Conservation (phyloP, 2,888 invertebrate genomes). For the Hemithea aestivaria region DNA sequence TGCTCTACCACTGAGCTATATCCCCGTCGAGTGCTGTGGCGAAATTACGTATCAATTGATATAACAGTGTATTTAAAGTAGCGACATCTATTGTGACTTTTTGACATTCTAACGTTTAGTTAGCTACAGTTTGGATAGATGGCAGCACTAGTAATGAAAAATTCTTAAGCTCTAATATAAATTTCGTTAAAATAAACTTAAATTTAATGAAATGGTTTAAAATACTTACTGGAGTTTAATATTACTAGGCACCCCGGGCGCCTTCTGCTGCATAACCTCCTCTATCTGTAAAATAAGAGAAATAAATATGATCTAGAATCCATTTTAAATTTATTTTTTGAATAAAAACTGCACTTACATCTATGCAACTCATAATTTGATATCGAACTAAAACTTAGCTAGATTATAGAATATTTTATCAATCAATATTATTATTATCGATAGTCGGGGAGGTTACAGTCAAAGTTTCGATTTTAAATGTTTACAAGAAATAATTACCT, state of each 20-base stretch:
- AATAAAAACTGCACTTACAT: slow-evolving; percentile 20
- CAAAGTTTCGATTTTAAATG: too few relatives aligned
- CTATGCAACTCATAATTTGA: slow-evolving; percentile 22
- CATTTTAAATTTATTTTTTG: too few relatives aligned
- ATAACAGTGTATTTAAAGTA: slow-evolving; percentile 7
- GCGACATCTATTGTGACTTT: slow-evolving; percentile 33
- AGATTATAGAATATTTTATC: slow-evolving; percentile 14
- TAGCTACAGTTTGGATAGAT: slow-evolving; percentile 35
- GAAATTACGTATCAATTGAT: slow-evolving; percentile 36
- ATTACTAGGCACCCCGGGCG: slow-evolving; percentile 69
- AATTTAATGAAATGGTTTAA: slow-evolving; percentile 18
- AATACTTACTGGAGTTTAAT: slow-evolving; percentile 56
- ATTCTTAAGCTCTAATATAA: neutral
- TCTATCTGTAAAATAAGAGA: slow-evolving; percentile 49
- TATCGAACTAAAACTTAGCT: slow-evolving; percentile 11
- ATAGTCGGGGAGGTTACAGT: too few relatives aligned
- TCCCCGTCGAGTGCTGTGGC: slow-evolving; percentile 34
- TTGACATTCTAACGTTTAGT: slow-evolving; percentile 2
- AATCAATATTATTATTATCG: neutral
- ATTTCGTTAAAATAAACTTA: neutral
- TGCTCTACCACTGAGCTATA: slow-evolving; percentile 79
- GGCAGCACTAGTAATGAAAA: slow-evolving; percentile 38
- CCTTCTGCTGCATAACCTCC: slow-evolving; percentile 77
- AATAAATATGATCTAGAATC: neutral
- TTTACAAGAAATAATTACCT: too few relatives aligned